Evolutionary conservation across 2,797 vertebrate genomes (phyloP), one percentile per base, ranked within the genome.

Genomic region (Dipus sagitta): DNA sequence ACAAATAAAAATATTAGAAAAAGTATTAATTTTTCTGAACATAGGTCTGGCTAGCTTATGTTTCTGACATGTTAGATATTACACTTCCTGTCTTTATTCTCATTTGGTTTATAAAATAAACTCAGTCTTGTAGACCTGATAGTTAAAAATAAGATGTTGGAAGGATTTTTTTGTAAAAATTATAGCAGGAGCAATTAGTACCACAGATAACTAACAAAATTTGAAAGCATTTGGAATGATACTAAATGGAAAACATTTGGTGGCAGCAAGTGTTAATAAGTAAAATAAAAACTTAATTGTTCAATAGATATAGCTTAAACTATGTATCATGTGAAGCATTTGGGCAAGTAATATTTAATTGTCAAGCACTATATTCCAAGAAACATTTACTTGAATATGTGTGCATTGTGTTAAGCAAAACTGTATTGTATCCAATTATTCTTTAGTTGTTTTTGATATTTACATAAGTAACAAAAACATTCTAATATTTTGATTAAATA

Each of bases 391-490:
- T 74, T 15, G 71, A 34, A 38, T 68, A 17, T 1, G 4, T 32
- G 64, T 83, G 58, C 60, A 3, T n/a, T 2, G 2, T 42, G 17
- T 83, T 9, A 65, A 52, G 18, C 3, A 72, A 38, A 77, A 14
- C 24, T 82, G 9, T 20, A 15, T 23, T 23, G 13, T 47, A 30
- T 32, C 28, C 2, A 23, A 6, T 38, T 64, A 2, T 24, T 72
- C 13, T 34, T 79, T 23, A 32, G 62, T 8, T 70, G 10, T 62
- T 68, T 67, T 52, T 3, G 30, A 1, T 1, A 18, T 67, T n/a
- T n/a, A 71, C 14, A 90, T 78, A 92, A 90, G 76, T 93, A 95
- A 86, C 71, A 82, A 82, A 92, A 93, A 88, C 68, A 90, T 83
- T 72, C 30, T 81, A 75, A 67, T 52, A 85, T 54, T 38, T 60